Base-by-base conservation (phyloP, 2,113 vertebrate genomes). In the Monopterus albus region DNA sequence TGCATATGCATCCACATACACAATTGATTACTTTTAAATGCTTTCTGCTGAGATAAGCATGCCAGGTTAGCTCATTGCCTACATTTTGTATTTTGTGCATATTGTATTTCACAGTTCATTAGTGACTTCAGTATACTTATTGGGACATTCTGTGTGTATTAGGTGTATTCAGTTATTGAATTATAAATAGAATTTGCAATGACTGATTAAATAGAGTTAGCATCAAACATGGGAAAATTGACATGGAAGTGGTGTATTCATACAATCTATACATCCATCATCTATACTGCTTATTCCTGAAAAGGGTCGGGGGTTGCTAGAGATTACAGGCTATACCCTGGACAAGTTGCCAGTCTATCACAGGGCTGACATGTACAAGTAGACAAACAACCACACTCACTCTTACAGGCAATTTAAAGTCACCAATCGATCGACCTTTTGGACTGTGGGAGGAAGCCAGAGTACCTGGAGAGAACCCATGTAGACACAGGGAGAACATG, bases 101-200 rank as follows among this genome's bases (percentile, higher is more conserved):
- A n/a, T 25, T 46, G 61, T 56, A 36, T 56, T 71, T 62, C 67
- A 52, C 12, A 59, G 59, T 64, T 61, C 43, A 51, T 61, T 33
- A 43, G 17, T 10, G 14, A 43, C n/a, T 12, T 59, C 15, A 2
- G 12, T 17, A 12, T 15, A 56, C 20, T 21, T 23, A 50, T 26
- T 8, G 9, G 12, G 29, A 1, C 36, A 46, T 51, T 45, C 1
- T 0, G 23, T 57, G 29, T 35, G 45, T 20, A 53, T 46, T 69
- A 47, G 45, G 57, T 63, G 31, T 11, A 39, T 72, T 66, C 52
- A n/a, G 57, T 72, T 62, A 67, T 38, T 51, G 17, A 65, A 28
- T 14, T 20, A n/a, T 45, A 39, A 76, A 33, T 11, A 74, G 23
- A 12, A 45, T 52, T 52, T 28, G 26, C 7, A 14, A 36, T n/a